Evolutionary conservation across 2,113 vertebrate genomes (phyloP).

Genomic region (Entelurus aequoreus): DNA sequence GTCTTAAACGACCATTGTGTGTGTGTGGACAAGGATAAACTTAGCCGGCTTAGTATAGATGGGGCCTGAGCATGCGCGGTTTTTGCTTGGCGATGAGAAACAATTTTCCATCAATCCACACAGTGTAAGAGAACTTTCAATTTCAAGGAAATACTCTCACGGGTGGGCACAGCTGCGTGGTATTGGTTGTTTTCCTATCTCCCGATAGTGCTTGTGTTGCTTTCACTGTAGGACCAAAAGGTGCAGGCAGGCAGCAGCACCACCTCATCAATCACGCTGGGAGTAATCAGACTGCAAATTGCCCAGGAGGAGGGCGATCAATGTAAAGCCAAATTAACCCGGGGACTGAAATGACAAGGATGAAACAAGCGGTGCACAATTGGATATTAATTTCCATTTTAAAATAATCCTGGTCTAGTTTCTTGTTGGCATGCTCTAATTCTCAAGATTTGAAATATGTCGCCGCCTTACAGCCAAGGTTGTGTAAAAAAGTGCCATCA

Average conservation of each 20-base stretch:
- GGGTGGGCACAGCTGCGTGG: neutral
- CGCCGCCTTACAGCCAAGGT: neutral
- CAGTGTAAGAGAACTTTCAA: neutral
- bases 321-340: conserved; percentile 61
- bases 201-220: neutral
- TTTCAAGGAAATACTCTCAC: conserved; percentile 5
- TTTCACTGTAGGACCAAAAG: conserved; percentile 18
- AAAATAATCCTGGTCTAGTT: conserved; percentile 42
- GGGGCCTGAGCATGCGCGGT: too few species aligned
- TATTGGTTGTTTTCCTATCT: neutral
- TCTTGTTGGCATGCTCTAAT: conserved; percentile 20
- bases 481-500: neutral
- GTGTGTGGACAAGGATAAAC: too few species aligned
- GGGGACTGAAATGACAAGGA: conserved; percentile 59
- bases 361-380: conserved; percentile 50
- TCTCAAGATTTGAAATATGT: neutral
- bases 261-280: conserved; percentile 53
- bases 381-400: conserved; percentile 54
- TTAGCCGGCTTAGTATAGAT: too few species aligned
- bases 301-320: conserved; percentile 55
- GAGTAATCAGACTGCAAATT: conserved; percentile 59
- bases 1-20: too few species aligned
- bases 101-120: too few species aligned
- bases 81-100: too few species aligned
- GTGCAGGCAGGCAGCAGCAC: conserved; percentile 16